Evolutionary conservation across 2,113 vertebrate genomes (phyloP), one percentile per base, ranked within the genome.

Genomic region (Tenrec ecaudatus): DNA sequence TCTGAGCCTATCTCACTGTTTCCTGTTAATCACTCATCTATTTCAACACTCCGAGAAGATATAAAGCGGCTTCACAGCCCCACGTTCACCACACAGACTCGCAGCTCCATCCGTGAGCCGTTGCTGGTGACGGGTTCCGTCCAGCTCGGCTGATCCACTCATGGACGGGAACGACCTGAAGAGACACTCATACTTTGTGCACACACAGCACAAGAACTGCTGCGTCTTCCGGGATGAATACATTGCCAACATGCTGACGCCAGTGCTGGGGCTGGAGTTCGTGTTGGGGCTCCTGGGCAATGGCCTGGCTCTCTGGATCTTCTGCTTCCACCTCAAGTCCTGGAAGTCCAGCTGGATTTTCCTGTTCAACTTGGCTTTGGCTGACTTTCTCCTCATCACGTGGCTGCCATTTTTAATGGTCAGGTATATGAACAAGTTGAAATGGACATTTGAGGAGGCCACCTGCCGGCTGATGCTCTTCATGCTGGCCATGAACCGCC

Each of bases 301-400:
- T 33, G 97, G 97, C 4, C 98, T 98, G 0, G 98, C 99, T 36
- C 96, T 99, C 33, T 98, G 99, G 98, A 97, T 99, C 85, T 99
- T 99, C 97, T 98, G 99, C 81, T 98, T 99, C 96, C 98, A 98
- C 78, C 96, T 99, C 29, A 98, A 98, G 95, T 98, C 98, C 96
- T 99, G 98, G 98, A 99, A 98, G 88, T 97, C 98, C 87, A 99
- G 98, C 95, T 98, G 98, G n/a, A 91, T 99, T 79, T 99, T 99
- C 90, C 98, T 99, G 20, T 99, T 99, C 97, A 99, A 99, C 97
- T 96, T 99, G 92, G 98, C 99, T 0, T 36, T 99, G 97, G 98
- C 99, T 0, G 99, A 99, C 94, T 98, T 99, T 33, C 97, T 99
- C 20, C 97, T 99, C 66, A 98, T 99, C n/a, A 97, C 98, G 91